Evolutionary conservation across 2,113 vertebrate species (phyloP), one percentile per base, ranked within the genome.

Genomic region (Laticauda laticaudata): DNA sequence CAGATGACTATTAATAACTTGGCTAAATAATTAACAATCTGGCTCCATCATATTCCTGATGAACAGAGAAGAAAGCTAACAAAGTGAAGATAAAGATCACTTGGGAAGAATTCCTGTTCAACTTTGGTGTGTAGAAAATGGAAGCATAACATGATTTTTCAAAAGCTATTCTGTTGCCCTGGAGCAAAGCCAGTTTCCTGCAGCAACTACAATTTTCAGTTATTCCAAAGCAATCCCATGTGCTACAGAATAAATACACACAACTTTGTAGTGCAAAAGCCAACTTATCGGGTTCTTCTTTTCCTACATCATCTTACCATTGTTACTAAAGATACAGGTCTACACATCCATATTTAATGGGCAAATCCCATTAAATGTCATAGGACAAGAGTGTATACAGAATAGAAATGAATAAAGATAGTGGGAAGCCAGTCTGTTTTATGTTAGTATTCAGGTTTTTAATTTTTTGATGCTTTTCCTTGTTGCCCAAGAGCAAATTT

Each of bases 151-250:
- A 39, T 87, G 57, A 69, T n/a, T 64, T 64, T 75, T 56, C 24
- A 48, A 93, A 34, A 55, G 53, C 48, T 26, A 64, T 87, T 91
- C 21, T 81, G 86, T 51, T 88, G 53, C n/a, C 57, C 81, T 64
- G 90, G 93, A 91, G 61, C 21, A 48, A 81, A 55, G 43, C 93
- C 90, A 91, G 87, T 14, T 93, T 88, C 86, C 86, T 89, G 29
- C 29, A 88, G 86, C 90, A 93, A 81, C 24, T 26, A 87, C 87
- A 69, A 93, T 51, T 54, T n/a, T 88, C 21, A 34, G 43, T 57
- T 91, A 91, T 91, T 91, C 54, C 90, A 91, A 75, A 93, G 90
- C 69, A 75, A 24, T 81, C 21, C 53, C 85, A 81, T 56, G 90
- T 56, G 86, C 39, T 91, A n/a, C n/a, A 91, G 61, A 75, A 18